Conservation (phyloP, 2,113 vertebrate genomes). For the Alouatta palliata region DNA sequence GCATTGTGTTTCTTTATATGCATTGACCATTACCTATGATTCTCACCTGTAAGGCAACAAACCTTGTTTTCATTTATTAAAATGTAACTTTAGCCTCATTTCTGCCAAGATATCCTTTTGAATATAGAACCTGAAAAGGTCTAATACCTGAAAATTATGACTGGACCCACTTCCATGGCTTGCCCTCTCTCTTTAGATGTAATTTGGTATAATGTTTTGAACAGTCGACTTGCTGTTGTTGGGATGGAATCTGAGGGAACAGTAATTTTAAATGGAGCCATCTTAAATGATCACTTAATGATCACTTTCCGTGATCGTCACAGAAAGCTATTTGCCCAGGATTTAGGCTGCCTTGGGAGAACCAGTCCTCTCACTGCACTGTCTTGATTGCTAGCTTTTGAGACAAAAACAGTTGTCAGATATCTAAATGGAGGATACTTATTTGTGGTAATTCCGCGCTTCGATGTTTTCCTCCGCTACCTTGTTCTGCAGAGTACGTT, state of each 20-base stretch:
- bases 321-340: not conserved
- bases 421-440: not conserved
- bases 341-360: not conserved
- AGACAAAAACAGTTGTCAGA: not conserved
- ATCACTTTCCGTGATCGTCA: not conserved
- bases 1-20: slow-evolving; percentile 30
- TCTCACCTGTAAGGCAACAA: slow-evolving; percentile 44
- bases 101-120: slow-evolving; percentile 28
- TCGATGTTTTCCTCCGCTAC: not conserved
- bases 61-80: slow-evolving; percentile 44
- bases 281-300: too few relatives aligned
- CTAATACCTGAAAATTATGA: slow-evolving; percentile 8
- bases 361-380: not conserved
- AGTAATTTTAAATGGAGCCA: not conserved
- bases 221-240: not conserved
- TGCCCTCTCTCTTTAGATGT: not conserved
- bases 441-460: not conserved
- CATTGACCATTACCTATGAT: not conserved
- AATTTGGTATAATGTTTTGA: not conserved
- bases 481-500: not conserved
- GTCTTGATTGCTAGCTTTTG: not conserved
- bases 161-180: not conserved
- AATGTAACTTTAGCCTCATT: slow-evolving; percentile 14
- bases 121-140: slow-evolving; percentile 20
- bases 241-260: not conserved